A percentile compares a stretch with the other conserved stretches of the same genome.
Evolutionary conservation across 2,113 vertebrate genomes (phyloP).

Genomic region (Dromaius novaehollandiae): DNA sequence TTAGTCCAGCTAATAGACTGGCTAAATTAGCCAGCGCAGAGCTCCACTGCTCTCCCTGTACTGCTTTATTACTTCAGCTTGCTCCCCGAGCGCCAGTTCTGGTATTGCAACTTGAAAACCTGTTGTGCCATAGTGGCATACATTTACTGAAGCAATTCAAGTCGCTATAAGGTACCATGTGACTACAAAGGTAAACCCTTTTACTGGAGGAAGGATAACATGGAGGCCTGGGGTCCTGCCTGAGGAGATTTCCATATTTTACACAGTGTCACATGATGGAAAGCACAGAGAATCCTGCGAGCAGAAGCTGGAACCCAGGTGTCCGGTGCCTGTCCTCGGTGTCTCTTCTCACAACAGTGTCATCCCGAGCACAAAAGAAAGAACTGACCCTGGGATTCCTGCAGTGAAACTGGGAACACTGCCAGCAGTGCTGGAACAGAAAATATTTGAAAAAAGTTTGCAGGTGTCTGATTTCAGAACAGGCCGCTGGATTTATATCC

Average conservation of each 20-base stretch:
- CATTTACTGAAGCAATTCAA: not conserved
- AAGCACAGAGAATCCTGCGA: not conserved
- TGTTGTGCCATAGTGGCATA: not conserved
- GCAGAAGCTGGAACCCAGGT: not conserved
- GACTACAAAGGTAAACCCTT: not conserved
- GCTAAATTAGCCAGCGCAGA: not conserved
- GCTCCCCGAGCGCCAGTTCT: not conserved
- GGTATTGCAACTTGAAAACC: not conserved
- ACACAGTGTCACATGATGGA: not conserved
- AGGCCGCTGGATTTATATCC: not conserved
- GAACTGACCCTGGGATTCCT: not conserved
- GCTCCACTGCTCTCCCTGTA: not conserved
- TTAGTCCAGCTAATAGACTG: not conserved
- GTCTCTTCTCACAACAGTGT: not conserved
- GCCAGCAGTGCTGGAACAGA: not conserved
- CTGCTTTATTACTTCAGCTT: not conserved
- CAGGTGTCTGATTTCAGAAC: not conserved
- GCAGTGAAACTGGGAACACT: not conserved
- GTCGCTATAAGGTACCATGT: not conserved
- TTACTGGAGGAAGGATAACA: not conserved
- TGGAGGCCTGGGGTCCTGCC: not conserved
- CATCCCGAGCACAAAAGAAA: not conserved
- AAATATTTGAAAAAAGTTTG: not conserved
- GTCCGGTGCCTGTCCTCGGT: fast-evolving
- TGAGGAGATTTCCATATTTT: not conserved